phyloP scores from a whole-genome alignment of 2,888 invertebrate species.

The Malacosoma neustria region DNA sequence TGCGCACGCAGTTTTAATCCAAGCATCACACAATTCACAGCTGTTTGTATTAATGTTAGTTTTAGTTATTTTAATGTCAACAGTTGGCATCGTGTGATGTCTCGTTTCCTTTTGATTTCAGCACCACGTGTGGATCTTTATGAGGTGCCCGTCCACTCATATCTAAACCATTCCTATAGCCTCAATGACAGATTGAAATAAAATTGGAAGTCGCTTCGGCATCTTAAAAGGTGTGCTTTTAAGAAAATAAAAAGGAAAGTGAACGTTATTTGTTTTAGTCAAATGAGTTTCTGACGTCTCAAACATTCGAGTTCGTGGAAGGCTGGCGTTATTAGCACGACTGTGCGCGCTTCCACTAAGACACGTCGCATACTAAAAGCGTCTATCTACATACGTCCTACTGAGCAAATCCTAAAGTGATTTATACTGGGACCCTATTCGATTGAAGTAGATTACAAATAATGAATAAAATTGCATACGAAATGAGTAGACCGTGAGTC shows the following conservation, averaged over 20 bases:
- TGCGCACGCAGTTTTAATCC: not conserved
- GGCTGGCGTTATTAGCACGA: conserved; percentile 58
- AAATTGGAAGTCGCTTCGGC: conserved; percentile 40
- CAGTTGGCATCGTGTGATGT: conserved; percentile 7
- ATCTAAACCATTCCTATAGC: conserved; percentile 8
- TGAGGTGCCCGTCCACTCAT: conserved; percentile 15
- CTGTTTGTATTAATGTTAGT: not conserved
- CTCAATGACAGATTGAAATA: conserved; percentile 35
- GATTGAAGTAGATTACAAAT: conserved; percentile 74
- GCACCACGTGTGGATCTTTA: conserved; percentile 15
- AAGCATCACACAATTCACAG: not conserved
- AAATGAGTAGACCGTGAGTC: conserved; percentile 65
- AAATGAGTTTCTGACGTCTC: conserved; percentile 66
- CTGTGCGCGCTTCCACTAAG: conserved; percentile 44
- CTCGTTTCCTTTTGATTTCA: conserved; percentile 17
- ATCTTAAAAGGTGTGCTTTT: conserved; percentile 45
- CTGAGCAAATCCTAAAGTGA: conserved; percentile 67
- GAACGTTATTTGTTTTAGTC: conserved; percentile 60
- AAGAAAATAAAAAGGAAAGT: conserved; percentile 46
- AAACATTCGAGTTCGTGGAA: conserved; percentile 43
- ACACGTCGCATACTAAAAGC: conserved; percentile 66
- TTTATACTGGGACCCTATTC: conserved; percentile 69
- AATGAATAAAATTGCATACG: conserved; percentile 75
- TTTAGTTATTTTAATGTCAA: not conserved
- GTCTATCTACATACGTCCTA: conserved; percentile 69